Percentiles rank a stretch among this genome's conserved stretches.
phyloP scores from a whole-genome alignment of 1,140 invertebrate genomes.

The Musca domestica region DNA sequence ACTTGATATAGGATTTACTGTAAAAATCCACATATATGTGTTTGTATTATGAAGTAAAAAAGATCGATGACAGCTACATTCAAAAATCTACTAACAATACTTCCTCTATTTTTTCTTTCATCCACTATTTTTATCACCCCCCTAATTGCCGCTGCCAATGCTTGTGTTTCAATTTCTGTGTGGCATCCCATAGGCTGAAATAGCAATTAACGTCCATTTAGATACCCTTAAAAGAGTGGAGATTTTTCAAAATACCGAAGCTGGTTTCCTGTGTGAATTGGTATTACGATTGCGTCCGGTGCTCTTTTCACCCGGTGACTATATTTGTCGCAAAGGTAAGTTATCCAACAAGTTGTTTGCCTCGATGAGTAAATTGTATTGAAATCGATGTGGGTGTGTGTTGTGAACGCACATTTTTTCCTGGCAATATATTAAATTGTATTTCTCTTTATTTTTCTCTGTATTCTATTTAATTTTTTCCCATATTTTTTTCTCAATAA shows the following conservation, averaged over 20 bases:
- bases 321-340: conserved; percentile 97
- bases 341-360: conserved; percentile 18
- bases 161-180: too few relatives aligned
- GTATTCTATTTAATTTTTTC: too few relatives aligned
- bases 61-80: too few relatives aligned
- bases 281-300: conserved; percentile 91
- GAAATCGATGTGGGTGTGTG: background rate
- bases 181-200: conserved; percentile 73
- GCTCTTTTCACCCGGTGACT: conserved; percentile 96
- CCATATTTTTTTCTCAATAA: background rate
- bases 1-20: too few relatives aligned
- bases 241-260: conserved; percentile 99
- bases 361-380: background rate
- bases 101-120: too few relatives aligned
- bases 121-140: too few relatives aligned
- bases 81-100: too few relatives aligned
- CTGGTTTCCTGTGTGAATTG: conserved; percentile 95
- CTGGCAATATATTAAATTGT: background rate
- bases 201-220: conserved; percentile 97
- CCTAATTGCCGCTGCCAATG: too few relatives aligned
- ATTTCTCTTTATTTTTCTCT: background rate
- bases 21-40: too few relatives aligned
- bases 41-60: too few relatives aligned
- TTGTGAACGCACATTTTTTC: background rate
- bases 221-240: conserved; percentile 97